Conservation (phyloP, 2,113 vertebrate species). For the Amblyornis subalaris region DNA sequence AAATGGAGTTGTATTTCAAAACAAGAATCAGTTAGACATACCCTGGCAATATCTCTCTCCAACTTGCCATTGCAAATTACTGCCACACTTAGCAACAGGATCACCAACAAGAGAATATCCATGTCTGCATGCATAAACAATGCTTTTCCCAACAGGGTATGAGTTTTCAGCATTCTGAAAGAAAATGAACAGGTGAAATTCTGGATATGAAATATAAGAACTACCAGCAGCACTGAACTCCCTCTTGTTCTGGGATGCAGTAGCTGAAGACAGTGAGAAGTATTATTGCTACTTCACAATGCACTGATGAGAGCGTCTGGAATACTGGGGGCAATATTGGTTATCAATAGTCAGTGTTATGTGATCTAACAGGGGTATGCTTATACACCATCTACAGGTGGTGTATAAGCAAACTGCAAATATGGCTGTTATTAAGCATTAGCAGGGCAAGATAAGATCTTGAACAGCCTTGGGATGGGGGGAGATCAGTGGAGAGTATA, state of each 20-base stretch:
- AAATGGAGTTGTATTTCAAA: background rate
- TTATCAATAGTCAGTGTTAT: background rate
- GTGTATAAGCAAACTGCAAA: background rate
- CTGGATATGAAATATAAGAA: background rate
- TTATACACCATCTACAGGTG: background rate
- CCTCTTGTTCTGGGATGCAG: background rate
- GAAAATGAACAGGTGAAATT: background rate
- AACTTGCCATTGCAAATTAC: conserved; percentile 75
- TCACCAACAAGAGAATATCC: conserved; percentile 78
- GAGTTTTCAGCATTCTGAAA: conserved; percentile 61
- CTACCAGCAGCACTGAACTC: background rate
- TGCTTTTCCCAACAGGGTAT: conserved; percentile 78
- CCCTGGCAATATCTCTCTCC: conserved; percentile 77
- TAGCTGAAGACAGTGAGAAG: background rate
- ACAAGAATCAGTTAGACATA: conserved; percentile 58
- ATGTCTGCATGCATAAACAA: conserved; percentile 80
- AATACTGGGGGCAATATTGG: background rate
- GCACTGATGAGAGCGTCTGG: background rate
- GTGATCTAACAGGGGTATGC: background rate
- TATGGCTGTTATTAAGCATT: background rate
- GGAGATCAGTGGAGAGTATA: background rate
- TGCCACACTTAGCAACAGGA: conserved; percentile 76
- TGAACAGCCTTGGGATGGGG: background rate
- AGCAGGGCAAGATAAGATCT: background rate
- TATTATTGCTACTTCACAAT: background rate